Evolutionary conservation across 1,140 invertebrate genomes (phyloP).

Genomic region (Neodiprion pinetum): DNA sequence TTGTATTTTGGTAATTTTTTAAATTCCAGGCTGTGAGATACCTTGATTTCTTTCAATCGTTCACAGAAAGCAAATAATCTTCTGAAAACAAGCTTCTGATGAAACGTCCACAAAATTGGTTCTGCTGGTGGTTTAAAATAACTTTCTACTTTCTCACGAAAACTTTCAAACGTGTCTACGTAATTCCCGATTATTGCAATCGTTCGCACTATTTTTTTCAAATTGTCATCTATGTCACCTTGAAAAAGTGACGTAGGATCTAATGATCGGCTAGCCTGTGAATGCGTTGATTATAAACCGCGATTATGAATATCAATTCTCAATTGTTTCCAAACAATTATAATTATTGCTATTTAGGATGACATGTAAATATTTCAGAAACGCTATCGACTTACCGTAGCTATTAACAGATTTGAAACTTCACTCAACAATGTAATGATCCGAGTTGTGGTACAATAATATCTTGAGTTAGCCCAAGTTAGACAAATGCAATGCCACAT

Average conservation of each 20-base stretch:
- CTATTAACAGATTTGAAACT: constrained; percentile 80
- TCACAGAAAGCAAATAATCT: constrained; percentile 66
- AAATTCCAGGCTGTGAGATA: constrained; percentile 9
- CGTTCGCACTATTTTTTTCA: constrained; percentile 40
- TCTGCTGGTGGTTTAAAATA: constrained; percentile 64
- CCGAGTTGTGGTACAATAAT: constrained; percentile 79
- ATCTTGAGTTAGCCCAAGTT: constrained; percentile 83
- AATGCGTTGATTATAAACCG: constrained; percentile 13
- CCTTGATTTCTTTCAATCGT: constrained; percentile 58
- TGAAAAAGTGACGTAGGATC: constrained; percentile 66
- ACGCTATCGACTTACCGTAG: constrained; percentile 58
- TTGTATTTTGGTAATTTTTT: too few species aligned
- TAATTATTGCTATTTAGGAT: too few species aligned
- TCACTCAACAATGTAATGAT: constrained; percentile 77
- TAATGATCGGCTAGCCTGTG: constrained; percentile 43
- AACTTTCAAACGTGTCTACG: constrained; percentile 55
- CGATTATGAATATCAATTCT: neutral
- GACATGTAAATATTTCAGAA: constrained; percentile 8
- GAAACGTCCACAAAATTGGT: constrained; percentile 69
- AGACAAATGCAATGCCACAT: constrained; percentile 80
- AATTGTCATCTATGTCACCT: constrained; percentile 66
- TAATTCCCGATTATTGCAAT: constrained; percentile 42
- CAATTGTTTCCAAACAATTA: too few species aligned
- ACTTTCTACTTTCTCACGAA: constrained; percentile 61
- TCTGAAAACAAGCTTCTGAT: constrained; percentile 68